These are phyloP conservation scores for Synergus itoensis DNA, from an alignment of 2,888 invertebrate genomes.

Conservation along the genomic window DNA sequence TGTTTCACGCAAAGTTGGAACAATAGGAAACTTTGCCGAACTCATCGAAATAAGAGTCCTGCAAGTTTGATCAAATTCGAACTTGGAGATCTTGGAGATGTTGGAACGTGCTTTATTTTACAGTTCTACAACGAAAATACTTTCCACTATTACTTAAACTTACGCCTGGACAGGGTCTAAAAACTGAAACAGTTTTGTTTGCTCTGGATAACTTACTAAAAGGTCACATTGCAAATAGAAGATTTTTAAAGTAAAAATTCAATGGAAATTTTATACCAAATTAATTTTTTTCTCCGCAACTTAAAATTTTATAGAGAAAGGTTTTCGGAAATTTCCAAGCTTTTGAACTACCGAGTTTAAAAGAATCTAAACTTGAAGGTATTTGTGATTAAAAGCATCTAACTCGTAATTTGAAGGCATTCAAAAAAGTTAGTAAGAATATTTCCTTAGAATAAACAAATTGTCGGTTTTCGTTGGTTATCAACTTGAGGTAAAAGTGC, in stretches of 20 bases:
- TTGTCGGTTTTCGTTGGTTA: not conserved
- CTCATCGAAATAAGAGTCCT: not conserved
- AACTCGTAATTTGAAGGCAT: constrained; percentile 13
- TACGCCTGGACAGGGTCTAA: not conserved
- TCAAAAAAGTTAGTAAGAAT: constrained; percentile 7
- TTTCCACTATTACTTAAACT: not conserved
- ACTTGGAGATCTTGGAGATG: not conserved
- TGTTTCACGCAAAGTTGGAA: not conserved
- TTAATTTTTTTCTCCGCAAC: no score
- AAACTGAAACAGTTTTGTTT: not conserved
- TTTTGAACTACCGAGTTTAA: not conserved
- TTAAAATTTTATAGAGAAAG: not conserved
- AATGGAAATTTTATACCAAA: no score
- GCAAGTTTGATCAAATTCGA: not conserved
- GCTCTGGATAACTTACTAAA: not conserved
- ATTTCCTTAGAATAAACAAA: not conserved
- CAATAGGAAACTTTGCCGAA: not conserved
- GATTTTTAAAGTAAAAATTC: not conserved
- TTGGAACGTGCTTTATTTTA: not conserved
- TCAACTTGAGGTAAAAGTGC: constrained; percentile 1
- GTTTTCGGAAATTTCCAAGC: not conserved
- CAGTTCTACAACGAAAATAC: not conserved
- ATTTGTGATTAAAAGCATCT: not conserved
- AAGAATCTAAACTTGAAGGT: not conserved
- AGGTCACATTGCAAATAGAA: not conserved